Evolutionary conservation across 2,797 vertebrate genomes (phyloP).

Genomic region (Cheirogaleus major): DNA sequence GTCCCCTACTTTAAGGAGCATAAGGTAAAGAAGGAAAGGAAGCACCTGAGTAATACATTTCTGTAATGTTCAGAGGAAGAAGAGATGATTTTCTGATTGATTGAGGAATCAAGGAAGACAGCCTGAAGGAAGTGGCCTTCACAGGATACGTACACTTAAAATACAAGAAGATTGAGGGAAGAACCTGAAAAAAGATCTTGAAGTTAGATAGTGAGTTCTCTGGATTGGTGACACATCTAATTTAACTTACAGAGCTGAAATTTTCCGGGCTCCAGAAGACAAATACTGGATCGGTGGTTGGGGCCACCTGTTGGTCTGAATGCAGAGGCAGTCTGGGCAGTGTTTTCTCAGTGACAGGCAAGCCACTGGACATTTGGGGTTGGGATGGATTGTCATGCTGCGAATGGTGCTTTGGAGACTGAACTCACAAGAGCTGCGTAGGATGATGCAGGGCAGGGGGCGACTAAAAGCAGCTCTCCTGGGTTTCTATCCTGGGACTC

Average conservation of each 20-base stretch:
- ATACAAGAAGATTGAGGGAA: background rate
- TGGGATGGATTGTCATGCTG: background rate
- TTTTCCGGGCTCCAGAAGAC: background rate
- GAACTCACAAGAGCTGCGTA: background rate
- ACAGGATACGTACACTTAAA: background rate
- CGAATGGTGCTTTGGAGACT: background rate
- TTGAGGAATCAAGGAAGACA: background rate
- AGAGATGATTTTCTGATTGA: background rate
- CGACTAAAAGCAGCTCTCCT: background rate
- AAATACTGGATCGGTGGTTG: background rate
- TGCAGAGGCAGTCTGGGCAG: background rate
- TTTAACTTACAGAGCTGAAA: background rate
- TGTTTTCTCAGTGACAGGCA: background rate
- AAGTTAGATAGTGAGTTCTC: background rate
- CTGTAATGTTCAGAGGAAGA: background rate
- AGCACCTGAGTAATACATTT: background rate
- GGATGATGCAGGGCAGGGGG: rapidly evolving
- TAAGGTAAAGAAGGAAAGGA: background rate
- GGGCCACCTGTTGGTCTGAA: background rate
- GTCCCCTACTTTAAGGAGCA: background rate
- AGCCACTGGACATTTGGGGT: background rate
- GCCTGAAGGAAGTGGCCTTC: background rate
- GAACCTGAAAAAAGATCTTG: background rate
- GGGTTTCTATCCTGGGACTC: background rate
- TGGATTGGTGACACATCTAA: background rate